Conservation (phyloP, 1,140 invertebrate species). For the Trinorchestia longiramus region DNA sequence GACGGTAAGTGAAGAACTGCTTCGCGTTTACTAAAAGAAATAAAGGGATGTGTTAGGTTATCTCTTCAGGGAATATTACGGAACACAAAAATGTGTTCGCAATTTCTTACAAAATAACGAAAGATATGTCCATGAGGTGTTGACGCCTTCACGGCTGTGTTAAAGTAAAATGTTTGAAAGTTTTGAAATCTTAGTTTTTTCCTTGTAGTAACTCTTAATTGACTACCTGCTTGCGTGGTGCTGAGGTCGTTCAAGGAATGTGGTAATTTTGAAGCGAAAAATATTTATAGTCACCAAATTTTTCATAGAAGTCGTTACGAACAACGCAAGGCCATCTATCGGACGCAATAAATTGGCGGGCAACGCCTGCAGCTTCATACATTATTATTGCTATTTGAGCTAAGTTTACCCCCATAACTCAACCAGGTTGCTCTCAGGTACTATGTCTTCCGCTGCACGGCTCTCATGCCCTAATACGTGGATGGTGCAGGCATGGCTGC, state of each 20-base stretch:
- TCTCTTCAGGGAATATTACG: too few relatives aligned
- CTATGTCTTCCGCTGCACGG: not conserved
- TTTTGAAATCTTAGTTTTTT: not conserved
- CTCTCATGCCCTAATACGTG: not conserved
- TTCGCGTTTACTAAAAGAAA: too few relatives aligned
- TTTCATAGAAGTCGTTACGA: not conserved
- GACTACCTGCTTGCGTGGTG: not conserved
- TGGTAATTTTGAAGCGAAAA: not conserved
- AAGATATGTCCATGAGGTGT: too few relatives aligned
- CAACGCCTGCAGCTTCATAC: not conserved
- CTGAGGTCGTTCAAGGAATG: not conserved
- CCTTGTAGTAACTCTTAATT: not conserved
- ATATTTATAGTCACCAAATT: not conserved
- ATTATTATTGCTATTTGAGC: not conserved
- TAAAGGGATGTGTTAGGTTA: too few relatives aligned
- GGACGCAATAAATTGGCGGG: not conserved
- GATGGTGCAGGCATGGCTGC: not conserved
- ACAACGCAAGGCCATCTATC: not conserved
- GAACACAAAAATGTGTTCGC: too few relatives aligned
- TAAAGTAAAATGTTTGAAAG: too few relatives aligned
- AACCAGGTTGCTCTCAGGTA: not conserved
- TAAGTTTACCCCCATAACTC: not conserved
- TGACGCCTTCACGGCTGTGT: too few relatives aligned
- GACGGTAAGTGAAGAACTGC: too few relatives aligned
- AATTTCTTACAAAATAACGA: too few relatives aligned